Evolutionary conservation across 2,113 vertebrate species (phyloP).

Genomic region (Pao palembangensis): DNA sequence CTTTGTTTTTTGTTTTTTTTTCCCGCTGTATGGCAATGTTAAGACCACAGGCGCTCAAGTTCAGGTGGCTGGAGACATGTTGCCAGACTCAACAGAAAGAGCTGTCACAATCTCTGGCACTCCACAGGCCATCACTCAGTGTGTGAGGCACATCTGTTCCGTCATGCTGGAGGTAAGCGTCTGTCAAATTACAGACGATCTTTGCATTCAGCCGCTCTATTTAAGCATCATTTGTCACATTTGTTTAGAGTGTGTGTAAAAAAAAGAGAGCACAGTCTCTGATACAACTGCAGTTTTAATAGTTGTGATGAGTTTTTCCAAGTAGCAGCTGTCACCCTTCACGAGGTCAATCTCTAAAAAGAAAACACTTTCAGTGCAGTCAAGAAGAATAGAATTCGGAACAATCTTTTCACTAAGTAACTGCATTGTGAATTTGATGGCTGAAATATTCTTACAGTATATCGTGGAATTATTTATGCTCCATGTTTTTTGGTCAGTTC

Average conservation of each 20-base stretch:
- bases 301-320: not conserved
- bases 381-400: no score
- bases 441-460: no score
- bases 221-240: conserved; percentile 27
- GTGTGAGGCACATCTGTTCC: conserved; percentile 90
- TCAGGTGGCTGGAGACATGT: conserved; percentile 92
- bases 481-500: no score
- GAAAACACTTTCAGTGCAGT: no score
- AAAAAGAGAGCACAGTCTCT: not conserved
- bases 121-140: conserved; percentile 89
- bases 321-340: no score
- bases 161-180: conserved; percentile 88
- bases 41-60: conserved; percentile 93
- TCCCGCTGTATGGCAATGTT: conserved; percentile 39
- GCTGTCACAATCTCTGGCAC: conserved; percentile 92
- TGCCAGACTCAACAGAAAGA: conserved; percentile 91
- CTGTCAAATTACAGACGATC: conserved; percentile 42
- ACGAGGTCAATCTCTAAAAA: no score
- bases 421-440: no score
- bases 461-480: no score
- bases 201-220: conserved; percentile 33
- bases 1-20: conserved; percentile 18
- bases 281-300: not conserved
- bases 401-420: no score
- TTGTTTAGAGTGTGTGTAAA: conserved; percentile 21